These are phyloP conservation scores for Nanger granti DNA, from an alignment of 2,113 vertebrate species.

Conservation along the genomic window DNA sequence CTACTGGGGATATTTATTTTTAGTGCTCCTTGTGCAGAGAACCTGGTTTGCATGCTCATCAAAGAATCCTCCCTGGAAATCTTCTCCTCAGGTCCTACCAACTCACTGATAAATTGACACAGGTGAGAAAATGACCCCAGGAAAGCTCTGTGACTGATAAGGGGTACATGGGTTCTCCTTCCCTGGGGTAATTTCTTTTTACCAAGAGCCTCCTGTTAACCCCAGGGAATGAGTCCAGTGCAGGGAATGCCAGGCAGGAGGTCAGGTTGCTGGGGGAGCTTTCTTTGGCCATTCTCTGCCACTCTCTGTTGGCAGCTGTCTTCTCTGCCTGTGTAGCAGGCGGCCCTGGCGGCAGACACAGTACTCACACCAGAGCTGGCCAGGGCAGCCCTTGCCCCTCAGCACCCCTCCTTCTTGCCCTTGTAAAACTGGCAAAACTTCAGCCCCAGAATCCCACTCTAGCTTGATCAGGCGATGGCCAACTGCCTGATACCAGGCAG, in stretches of 20 bases:
- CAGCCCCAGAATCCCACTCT: background rate
- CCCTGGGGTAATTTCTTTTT: background rate
- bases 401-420: background rate
- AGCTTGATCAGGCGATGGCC: background rate
- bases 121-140: background rate
- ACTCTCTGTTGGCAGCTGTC: background rate
- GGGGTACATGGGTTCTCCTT: background rate
- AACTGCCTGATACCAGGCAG: background rate
- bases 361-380: background rate
- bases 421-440: slow-evolving; percentile 39
- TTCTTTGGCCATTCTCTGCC: slow-evolving; percentile 30
- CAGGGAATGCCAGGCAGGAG: background rate
- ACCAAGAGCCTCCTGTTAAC: background rate
- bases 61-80: background rate
- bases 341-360: background rate
- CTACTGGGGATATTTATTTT: background rate
- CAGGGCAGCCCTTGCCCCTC: background rate
- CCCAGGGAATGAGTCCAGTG: background rate
- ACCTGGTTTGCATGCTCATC: background rate
- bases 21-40: background rate
- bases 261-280: background rate
- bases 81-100: background rate
- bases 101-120: background rate
- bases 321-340: slow-evolving; percentile 16
- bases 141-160: background rate